A percentile compares a stretch with the other conserved stretches of the same genome.
phyloP scores from a whole-genome alignment of 2,113 vertebrate species.

The Fregetta grallaria region DNA sequence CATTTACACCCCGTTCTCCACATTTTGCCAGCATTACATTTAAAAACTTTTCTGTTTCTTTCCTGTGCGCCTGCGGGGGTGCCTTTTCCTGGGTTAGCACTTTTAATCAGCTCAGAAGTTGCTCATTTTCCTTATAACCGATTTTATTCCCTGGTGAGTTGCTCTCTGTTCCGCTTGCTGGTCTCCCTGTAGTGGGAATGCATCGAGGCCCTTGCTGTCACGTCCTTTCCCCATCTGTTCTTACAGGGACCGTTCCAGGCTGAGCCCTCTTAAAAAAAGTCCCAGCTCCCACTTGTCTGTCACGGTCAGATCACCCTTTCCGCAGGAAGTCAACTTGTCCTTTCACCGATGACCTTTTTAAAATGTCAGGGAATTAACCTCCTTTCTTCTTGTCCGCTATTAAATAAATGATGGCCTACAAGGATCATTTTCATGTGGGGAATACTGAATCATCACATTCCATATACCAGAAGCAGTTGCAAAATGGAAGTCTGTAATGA shows the following conservation, averaged over 20 bases:
- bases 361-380: conserved; percentile 53
- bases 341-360: conserved; percentile 42
- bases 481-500: not conserved
- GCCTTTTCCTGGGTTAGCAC: not conserved
- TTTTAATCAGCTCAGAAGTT: not conserved
- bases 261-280: not conserved
- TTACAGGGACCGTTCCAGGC: not conserved
- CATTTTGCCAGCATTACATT: not conserved
- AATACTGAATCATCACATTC: conserved; percentile 65
- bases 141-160: not conserved
- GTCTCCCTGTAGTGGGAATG: not conserved
- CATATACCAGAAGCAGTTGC: conserved; percentile 7
- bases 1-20: not conserved
- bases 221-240: not conserved
- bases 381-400: conserved; percentile 17
- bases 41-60: not conserved
- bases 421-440: not conserved
- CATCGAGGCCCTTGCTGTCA: not conserved
- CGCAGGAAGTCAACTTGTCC: conserved; percentile 32
- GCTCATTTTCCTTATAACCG: not conserved
- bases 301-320: conserved; percentile 11
- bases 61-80: not conserved
- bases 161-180: not conserved
- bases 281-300: not conserved
- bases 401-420: conserved; percentile 13